Conservation (phyloP, 2,113 vertebrate species). For the Pelusios castaneus region DNA sequence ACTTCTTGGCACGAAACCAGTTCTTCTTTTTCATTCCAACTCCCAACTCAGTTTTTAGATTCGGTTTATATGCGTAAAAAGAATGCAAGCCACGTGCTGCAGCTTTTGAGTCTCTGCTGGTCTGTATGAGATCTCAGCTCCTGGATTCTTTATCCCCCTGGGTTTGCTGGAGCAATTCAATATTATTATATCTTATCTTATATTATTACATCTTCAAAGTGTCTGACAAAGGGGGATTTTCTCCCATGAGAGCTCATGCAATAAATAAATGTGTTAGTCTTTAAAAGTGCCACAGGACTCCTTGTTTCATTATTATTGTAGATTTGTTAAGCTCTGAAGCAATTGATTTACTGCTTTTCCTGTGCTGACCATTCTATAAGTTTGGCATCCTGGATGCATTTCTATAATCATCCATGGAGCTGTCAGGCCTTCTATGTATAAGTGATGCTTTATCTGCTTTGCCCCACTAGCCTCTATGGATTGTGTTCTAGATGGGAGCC, state of each 20-base stretch:
- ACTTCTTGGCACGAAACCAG: background rate
- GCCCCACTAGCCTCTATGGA: background rate
- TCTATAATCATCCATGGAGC: background rate
- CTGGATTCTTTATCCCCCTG: background rate
- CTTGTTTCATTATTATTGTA: no score
- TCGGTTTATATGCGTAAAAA: background rate
- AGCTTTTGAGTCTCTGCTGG: background rate
- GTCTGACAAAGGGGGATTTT: no score
- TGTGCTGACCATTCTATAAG: background rate
- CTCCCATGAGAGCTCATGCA: no score
- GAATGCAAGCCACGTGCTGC: background rate
- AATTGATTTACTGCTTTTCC: background rate
- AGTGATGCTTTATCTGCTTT: background rate
- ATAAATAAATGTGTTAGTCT: no score
- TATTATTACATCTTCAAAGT: no score
- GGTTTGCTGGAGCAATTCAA: background rate
- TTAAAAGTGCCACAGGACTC: no score
- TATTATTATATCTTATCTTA: no score
- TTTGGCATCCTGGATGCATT: background rate
- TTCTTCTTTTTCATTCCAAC: background rate
- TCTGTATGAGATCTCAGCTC: background rate
- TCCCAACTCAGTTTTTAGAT: background rate
- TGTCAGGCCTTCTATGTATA: background rate
- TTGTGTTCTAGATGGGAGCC: no score
- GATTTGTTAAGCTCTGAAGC: background rate